These are phyloP conservation scores for Drosophila tropicalis DNA, from an alignment of 1,140 invertebrate species.

Conservation along the genomic window DNA sequence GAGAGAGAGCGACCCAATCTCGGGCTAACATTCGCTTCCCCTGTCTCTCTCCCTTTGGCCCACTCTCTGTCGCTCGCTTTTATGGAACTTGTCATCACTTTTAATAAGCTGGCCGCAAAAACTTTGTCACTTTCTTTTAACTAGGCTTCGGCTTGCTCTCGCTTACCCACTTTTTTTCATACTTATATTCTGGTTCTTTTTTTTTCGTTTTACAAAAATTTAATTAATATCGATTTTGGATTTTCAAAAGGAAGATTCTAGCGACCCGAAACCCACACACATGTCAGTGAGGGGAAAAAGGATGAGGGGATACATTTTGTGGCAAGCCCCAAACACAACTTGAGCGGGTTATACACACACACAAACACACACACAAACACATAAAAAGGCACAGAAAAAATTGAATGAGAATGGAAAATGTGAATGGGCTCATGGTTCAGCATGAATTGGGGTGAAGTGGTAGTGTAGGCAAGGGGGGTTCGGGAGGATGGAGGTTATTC, in stretches of 20 bases:
- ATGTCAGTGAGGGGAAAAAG: background rate
- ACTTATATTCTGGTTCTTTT: slow-evolving; percentile 6
- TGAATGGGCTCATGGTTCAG: slow-evolving; percentile 38
- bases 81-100: slow-evolving; percentile 74
- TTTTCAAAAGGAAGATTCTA: slow-evolving; percentile 14
- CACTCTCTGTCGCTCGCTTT: slow-evolving; percentile 22
- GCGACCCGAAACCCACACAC: slow-evolving; percentile 9
- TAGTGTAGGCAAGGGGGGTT: background rate
- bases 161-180: slow-evolving; percentile 5
- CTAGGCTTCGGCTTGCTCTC: slow-evolving; percentile 1
- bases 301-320: slow-evolving; percentile 18
- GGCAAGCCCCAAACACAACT: slow-evolving; percentile 63
- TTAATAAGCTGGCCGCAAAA: slow-evolving; percentile 78
- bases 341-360: slow-evolving; percentile 46
- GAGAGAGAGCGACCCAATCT: background rate
- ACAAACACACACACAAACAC: slow-evolving; percentile 49
- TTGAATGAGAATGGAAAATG: slow-evolving; percentile 54
- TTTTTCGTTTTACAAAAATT: slow-evolving; percentile 11
- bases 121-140: slow-evolving; percentile 59
- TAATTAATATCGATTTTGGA: slow-evolving; percentile 25
- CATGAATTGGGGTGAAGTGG: background rate
- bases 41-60: background rate
- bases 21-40: background rate
- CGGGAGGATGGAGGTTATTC: background rate
- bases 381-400: slow-evolving; percentile 51